These are phyloP conservation scores for Sitta europaea DNA, from an alignment of 2,113 vertebrate genomes.

Conservation along the genomic window DNA sequence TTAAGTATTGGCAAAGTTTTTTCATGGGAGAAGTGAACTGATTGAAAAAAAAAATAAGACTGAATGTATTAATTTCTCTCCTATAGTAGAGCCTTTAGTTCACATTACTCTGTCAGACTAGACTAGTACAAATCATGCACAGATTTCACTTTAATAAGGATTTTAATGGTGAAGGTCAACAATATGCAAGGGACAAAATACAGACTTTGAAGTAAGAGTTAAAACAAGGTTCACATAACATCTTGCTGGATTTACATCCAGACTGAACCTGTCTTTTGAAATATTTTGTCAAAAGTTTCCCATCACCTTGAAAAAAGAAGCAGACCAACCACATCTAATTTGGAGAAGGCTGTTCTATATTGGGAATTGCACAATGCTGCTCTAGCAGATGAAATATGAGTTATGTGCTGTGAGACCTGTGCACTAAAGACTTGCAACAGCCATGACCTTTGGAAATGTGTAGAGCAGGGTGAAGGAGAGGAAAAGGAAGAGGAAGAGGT, in stretches of 20 bases:
- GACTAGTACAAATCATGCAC: not conserved
- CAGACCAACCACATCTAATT: not conserved
- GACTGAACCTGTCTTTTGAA: not conserved
- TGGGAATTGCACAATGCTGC: not conserved
- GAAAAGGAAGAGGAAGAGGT: constrained; percentile 41
- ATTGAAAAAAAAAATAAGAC: not conserved
- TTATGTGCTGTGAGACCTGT: not conserved
- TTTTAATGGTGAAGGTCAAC: not conserved
- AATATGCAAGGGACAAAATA: not conserved
- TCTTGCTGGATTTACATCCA: not conserved
- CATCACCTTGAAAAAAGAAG: not conserved
- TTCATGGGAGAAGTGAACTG: not conserved
- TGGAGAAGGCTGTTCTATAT: not conserved
- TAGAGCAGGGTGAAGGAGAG: not conserved
- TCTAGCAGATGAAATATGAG: not conserved
- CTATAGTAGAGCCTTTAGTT: not conserved
- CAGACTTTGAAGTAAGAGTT: not conserved
- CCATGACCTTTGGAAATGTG: not conserved
- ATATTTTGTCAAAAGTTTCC: not conserved
- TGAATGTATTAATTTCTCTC: not conserved
- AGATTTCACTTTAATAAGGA: not conserved
- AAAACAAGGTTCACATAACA: not conserved
- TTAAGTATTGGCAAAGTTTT: not conserved
- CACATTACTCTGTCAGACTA: rapidly evolving
- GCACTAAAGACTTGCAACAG: not conserved